Base-by-base conservation (phyloP, 2,113 vertebrate species). In the Notiomystis cincta region DNA sequence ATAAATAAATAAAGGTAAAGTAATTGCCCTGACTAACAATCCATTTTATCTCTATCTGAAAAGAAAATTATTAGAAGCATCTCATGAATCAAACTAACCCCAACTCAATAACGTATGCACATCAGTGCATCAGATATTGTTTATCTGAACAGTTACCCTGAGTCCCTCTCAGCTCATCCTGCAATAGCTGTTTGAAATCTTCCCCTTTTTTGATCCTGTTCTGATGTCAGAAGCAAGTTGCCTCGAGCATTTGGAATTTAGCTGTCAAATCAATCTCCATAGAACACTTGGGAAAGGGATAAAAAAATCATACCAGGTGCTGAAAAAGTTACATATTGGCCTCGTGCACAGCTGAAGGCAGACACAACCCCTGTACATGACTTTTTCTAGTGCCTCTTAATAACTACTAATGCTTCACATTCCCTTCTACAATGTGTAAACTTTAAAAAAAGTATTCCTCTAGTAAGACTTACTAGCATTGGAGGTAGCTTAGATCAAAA, bases 21-120 rank as follows among this genome's bases (percentile, higher is more conserved):
- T 70, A 95, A 94, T 77, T 92, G 91, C 73, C 94, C 96, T 96
- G 87, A 95, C 86, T 81, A 96, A 87, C 72, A 94, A 96, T 73
- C 76, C 64, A 82, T 87, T 82, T 92, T 91, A 82, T 91, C 87
- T 91, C 18, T 69, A 78, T 94, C 97, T 97, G 70, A 94, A 92
- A 96, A 65, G 4, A 75, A 80, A 92, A 89, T n/a, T 90, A 96
- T 82, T 95, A 87, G 95, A 97, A 97, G 86, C 76, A 93, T 85
- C 96, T 93, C 27, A 93, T 50, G 83, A 95, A 90, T 96, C 93
- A 96, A 93, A 95, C 58, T 50, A 91, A 87, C 64, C 69, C 19
- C 45, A 81, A 60, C 79, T 93, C 86, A 95, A 57, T 28, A 90
- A 11, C 31, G 35, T 80, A 83, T 23, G 47, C 75, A 85, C 44